Base-by-base conservation (phyloP, 2,113 vertebrate species). In the Neoarius graeffei region DNA sequence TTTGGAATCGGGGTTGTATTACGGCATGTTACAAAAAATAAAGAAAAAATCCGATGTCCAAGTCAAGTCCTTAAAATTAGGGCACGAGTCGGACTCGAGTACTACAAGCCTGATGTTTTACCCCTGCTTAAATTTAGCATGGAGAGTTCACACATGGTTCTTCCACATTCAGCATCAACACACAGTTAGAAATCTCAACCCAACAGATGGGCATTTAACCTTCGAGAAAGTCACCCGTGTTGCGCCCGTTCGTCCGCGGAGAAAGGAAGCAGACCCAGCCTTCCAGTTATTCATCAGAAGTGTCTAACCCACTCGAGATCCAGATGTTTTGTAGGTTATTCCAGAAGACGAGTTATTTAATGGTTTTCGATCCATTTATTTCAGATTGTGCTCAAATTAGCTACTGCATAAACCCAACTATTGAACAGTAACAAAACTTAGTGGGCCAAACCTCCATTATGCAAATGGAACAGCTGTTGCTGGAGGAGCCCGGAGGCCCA, bases 371-470 rank as follows among this genome's bases (percentile, higher is more conserved):
- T 88, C 77, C 81, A 62, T 83, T 88, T 84, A 56, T 84, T 84
- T 88, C 69, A 54, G 57, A 50, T 54, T n/a, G 82, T 77, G 56
- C 76, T 83, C 60, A 62, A 84, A 84, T 88, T 74, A 88, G 71
- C 59, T 50, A 35, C 81, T 88, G 86, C 69, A 13, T 88, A 84
- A 88, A 88, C 81, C 23, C 57, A 23, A 56, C 81, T 50, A 83
- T 83, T 7, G 81, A 84, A 66, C 42, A 76, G 73, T 52, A 88
- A 74, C 86, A 76, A 73, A 88, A 84, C 81, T 88, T 77, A 84
- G 86, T 84, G 86, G 86, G 59, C 71, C 81, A 79, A 84, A 67
- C 82, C 87, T 84, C n/a, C 73, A 84, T 88, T 88, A 88, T 88
- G 87, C 81, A 88, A 84, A 88, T 88, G 7, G 14, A 54, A 57